Base-by-base conservation (phyloP, 2,888 invertebrate species). In the Perizoma affinitatum region DNA sequence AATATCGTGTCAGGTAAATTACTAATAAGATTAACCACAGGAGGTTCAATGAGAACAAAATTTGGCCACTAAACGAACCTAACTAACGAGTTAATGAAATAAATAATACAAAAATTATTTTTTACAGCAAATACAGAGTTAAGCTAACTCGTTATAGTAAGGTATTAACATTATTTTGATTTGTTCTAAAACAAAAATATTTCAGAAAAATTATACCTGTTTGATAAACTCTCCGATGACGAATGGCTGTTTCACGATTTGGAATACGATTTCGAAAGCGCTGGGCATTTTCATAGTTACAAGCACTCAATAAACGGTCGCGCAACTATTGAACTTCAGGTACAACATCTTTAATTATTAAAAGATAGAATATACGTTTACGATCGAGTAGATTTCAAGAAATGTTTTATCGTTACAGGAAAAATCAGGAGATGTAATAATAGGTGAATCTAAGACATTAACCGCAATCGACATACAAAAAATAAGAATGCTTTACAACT, bases 211-310 rank as follows among this genome's bases (percentile, higher is more conserved):
- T 65, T 38, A 38, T 61, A 80, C 40, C 67, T 86, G 36, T 89
- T 84, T 57, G 50, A 74, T 34, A 75, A 71, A 49, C 34, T 87
- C 4, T 60, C 64, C 6, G 58, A 83, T 55, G 53, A 68, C 6
- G 76, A 86, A 5, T 90, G 89, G 89, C 57, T 88, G 41, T 90
- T 88, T 61, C 77, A 84, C 54, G 77, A 79, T 6, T 0, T 86
- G 0, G 52, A 67, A 4, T 89, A 90, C 40, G 90, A 89, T 61
- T 80, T 74, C 42, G 7, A 56, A 0, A 89, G 90, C 49, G 84
- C 80, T n/a, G 74, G 87, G 0, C 90, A 90, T 66, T 89, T 76
- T 41, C 61, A 71, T 52, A 68, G 69, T 4, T 80, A 83, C 58
- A 82, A 80, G 59, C 74, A 86, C 65, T 83, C 88, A 6, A 54